Percentiles rank a stretch among this genome's conserved stretches.
Conservation (phyloP, 92 coral and sea anemone genomes). For the Pocillopora meandrina region DNA sequence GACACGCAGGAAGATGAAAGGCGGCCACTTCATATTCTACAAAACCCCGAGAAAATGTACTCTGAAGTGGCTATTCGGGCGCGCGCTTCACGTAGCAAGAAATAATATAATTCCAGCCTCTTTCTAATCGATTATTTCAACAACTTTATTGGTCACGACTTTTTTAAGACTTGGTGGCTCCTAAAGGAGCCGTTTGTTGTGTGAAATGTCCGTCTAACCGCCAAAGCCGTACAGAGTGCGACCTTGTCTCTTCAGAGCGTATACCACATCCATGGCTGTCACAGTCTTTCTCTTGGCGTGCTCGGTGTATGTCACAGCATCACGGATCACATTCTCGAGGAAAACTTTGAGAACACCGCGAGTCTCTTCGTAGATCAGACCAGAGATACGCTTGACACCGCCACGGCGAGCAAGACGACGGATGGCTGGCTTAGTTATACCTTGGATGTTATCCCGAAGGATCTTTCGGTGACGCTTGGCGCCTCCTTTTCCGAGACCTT, state of each 20-base stretch:
- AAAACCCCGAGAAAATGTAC: too few species aligned
- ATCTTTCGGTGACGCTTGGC: slow-evolving; percentile 97
- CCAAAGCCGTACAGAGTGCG: slow-evolving; percentile 96
- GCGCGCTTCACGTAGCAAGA: too few species aligned
- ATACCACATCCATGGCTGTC: slow-evolving; percentile 95
- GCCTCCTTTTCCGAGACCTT: slow-evolving; percentile 97
- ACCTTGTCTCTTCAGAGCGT: slow-evolving; percentile 91
- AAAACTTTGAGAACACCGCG: slow-evolving; percentile 96
- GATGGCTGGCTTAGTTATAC: slow-evolving; percentile 93
- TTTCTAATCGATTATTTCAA: too few species aligned
- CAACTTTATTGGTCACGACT: too few species aligned
- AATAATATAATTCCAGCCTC: too few species aligned
- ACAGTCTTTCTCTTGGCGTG: slow-evolving; percentile 96
- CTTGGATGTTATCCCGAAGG: slow-evolving; percentile 96
- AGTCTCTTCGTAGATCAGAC: slow-evolving; percentile 90
- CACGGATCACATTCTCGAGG: slow-evolving; percentile 96
- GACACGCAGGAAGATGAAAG: too few species aligned
- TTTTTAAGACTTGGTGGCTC: slow-evolving; percentile 54
- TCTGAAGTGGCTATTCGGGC: too few species aligned
- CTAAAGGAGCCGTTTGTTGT: slow-evolving; percentile 72
- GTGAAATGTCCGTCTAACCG: slow-evolving; percentile 65
- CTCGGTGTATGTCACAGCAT: slow-evolving; percentile 96
- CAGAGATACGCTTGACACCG: slow-evolving; percentile 96
- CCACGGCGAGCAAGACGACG: slow-evolving; percentile 97
- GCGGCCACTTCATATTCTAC: too few species aligned